Evolutionary conservation across 1,140 invertebrate species (phyloP).

Genomic region (Scaptomyza montana): DNA sequence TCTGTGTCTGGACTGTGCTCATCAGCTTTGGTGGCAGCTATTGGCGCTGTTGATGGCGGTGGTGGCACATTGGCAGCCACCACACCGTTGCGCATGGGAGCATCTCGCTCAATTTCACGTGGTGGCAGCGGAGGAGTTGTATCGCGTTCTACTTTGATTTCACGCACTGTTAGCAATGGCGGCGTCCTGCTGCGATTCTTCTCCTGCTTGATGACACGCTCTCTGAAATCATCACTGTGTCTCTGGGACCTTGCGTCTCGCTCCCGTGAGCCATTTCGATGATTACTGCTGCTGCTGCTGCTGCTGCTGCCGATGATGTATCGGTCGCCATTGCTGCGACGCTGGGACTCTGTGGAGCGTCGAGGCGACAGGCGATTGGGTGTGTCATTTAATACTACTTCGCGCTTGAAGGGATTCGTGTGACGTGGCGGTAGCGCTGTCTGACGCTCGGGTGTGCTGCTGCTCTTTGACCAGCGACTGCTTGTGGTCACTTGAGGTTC

Average conservation of each 20-base stretch:
- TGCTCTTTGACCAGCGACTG: constrained; percentile 12
- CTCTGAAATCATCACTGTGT: constrained; percentile 26
- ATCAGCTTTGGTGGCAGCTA: constrained; percentile 1
- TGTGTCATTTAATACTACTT: constrained; percentile 62
- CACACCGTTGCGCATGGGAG: constrained; percentile 47
- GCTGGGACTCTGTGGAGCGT: neutral
- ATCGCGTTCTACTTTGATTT: constrained; percentile 57
- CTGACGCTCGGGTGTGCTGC: neutral
- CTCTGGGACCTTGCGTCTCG: neutral
- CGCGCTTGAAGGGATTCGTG: constrained; percentile 58
- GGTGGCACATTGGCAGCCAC: constrained; percentile 46
- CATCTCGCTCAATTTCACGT: constrained; percentile 11
- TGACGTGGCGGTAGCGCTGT: constrained; percentile 1
- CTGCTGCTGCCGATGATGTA: too few relatives aligned
- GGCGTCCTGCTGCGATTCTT: constrained; percentile 51
- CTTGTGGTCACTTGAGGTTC: constrained; percentile 13
- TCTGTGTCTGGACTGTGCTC: constrained; percentile 78
- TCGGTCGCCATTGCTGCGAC: constrained; percentile 23
- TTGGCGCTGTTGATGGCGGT: neutral
- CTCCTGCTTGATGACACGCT: constrained; percentile 53
- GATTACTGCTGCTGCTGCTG: neutral
- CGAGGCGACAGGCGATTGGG: constrained; percentile 8
- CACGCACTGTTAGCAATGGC: constrained; percentile 24
- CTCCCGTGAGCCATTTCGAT: constrained; percentile 4
- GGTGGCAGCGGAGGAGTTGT: constrained; percentile 43